A percentile compares a stretch with the other conserved stretches of the same genome.
Conservation (phyloP, 2,113 vertebrate species). For the Melanotaenia duboulayi region DNA sequence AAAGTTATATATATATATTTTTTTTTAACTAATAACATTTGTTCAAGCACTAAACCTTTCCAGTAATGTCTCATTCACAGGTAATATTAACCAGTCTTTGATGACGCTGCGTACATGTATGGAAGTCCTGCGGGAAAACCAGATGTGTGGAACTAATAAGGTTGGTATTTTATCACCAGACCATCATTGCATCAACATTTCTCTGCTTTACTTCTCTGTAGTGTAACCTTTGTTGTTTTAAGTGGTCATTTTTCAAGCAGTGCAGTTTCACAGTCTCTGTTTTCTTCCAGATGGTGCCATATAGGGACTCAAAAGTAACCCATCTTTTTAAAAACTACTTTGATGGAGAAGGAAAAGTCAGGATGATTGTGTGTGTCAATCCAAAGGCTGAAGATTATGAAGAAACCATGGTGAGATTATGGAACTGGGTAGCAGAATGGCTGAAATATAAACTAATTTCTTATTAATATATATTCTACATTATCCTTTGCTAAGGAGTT, state of each 20-base stretch:
- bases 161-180: constrained; percentile 66
- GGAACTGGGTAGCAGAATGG: background rate
- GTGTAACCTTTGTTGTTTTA: background rate
- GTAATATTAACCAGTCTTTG: constrained; percentile 96
- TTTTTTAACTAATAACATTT: background rate
- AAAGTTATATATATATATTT: background rate
- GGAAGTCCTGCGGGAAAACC: constrained; percentile 95
- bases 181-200: background rate
- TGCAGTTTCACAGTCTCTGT: constrained; percentile 1
- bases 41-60: background rate
- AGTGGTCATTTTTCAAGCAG: background rate
- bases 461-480: too few species aligned
- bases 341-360: constrained; percentile 96
- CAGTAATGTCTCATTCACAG: constrained; percentile 69
- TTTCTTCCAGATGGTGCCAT: constrained; percentile 92
- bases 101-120: constrained; percentile 97
- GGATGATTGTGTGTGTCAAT: constrained; percentile 97
- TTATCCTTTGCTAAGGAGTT: background rate
- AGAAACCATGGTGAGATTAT: constrained; percentile 90
- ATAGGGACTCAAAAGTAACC: constrained; percentile 97
- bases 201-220: background rate
- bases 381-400: constrained; percentile 97
- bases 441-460: background rate
- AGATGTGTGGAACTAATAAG: constrained; percentile 93
- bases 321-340: constrained; percentile 99